Conservation (phyloP, 2,888 invertebrate genomes). For the Drosophila emarginata region DNA sequence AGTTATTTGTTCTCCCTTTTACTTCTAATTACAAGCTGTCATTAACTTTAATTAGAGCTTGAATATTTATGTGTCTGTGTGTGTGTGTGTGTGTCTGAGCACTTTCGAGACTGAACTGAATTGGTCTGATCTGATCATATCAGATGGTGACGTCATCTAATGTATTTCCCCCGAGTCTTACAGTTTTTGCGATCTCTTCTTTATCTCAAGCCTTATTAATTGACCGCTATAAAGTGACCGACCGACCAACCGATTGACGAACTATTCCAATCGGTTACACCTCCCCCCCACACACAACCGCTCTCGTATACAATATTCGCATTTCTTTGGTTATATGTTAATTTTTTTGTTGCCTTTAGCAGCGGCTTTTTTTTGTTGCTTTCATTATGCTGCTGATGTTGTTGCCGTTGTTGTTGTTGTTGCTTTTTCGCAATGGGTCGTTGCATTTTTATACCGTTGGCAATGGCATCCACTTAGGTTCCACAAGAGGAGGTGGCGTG, state of each 20-base stretch:
- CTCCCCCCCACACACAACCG: not conserved
- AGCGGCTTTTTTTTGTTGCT: constrained; percentile 10
- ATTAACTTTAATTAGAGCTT: constrained; percentile 14
- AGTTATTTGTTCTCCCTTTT: not conserved
- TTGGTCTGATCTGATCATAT: not conserved
- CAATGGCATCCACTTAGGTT: constrained; percentile 67
- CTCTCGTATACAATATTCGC: constrained; percentile 4
- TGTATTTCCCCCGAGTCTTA: not conserved
- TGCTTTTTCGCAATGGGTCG: constrained; percentile 46
- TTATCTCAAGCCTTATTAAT: not conserved
- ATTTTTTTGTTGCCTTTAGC: constrained; percentile 6
- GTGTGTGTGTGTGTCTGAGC: not conserved
- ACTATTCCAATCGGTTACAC: no score
- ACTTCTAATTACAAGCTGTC: constrained; percentile 12
- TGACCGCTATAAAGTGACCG: no score
- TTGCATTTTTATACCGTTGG: constrained; percentile 19
- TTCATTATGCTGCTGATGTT: constrained; percentile 33
- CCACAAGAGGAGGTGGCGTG: constrained; percentile 35
- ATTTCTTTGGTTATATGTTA: constrained; percentile 16
- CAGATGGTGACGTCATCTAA: constrained; percentile 7
- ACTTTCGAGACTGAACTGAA: constrained; percentile 3
- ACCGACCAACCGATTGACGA: not conserved
- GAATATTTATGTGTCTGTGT: not conserved
- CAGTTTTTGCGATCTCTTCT: not conserved
- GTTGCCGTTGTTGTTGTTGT: constrained; percentile 39